These are phyloP conservation scores for Cephalopholis sonnerati DNA, from an alignment of 2,113 vertebrate species.

Conservation along the genomic window DNA sequence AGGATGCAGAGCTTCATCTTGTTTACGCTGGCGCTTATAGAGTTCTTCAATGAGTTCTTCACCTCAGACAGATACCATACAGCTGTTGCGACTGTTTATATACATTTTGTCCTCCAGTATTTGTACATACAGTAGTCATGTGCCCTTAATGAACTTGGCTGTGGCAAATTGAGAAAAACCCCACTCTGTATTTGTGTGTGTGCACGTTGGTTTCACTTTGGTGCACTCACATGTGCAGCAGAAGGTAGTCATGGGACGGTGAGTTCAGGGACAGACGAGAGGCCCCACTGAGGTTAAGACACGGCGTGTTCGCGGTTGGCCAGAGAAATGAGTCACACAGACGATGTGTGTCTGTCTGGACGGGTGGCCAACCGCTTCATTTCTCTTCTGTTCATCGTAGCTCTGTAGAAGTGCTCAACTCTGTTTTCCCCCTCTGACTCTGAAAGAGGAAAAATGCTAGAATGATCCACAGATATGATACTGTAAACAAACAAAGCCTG, in stretches of 20 bases:
- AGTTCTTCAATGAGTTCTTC: neutral
- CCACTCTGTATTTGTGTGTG: conserved; percentile 8
- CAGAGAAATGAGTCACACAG: conserved; percentile 34
- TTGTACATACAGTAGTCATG: conserved; percentile 63
- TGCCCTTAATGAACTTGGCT: conserved; percentile 26
- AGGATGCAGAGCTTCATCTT: conserved; percentile 68
- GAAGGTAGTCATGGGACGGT: conserved; percentile 71
- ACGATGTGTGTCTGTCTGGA: neutral
- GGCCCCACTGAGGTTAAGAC: conserved; percentile 46
- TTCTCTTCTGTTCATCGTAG: neutral
- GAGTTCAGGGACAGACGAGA: conserved; percentile 47
- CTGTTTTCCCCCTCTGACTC: neutral
- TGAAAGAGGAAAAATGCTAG: neutral
- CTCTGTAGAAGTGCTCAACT: neutral
- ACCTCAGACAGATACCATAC: neutral
- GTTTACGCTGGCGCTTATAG: neutral
- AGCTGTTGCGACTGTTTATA: neutral
- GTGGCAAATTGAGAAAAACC: neutral
- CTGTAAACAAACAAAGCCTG: conserved; percentile 23
- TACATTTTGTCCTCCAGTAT: neutral
- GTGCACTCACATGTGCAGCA: conserved; percentile 70
- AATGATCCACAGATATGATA: conserved; percentile 27
- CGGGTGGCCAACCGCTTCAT: too few relatives aligned
- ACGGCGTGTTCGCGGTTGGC: neutral
- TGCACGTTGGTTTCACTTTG: conserved; percentile 62